A percentile compares a stretch with the other conserved stretches of the same genome.
Conservation (phyloP, 2,888 invertebrate species). For the Epistrophella euchroma region DNA sequence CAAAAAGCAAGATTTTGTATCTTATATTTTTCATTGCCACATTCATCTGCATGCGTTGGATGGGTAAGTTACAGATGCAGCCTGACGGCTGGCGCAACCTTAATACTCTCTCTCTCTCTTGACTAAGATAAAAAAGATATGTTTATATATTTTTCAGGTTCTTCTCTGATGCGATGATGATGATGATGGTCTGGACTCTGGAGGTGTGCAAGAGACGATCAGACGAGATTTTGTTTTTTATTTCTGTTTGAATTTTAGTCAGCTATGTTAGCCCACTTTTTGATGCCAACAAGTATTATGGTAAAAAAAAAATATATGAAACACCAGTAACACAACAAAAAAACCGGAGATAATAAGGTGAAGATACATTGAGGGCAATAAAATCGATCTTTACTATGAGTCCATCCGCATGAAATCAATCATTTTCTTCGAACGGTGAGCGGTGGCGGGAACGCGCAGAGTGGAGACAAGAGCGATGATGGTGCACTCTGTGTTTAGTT, state of each 20-base stretch:
- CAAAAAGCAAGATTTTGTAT: conserved; percentile 39
- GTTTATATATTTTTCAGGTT: conserved; percentile 47
- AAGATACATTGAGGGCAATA: conserved; percentile 68
- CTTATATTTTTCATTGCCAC: conserved; percentile 56
- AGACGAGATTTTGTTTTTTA: conserved; percentile 13
- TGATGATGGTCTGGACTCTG: conserved; percentile 20
- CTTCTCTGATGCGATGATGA: conserved; percentile 12
- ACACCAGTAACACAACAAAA: conserved; percentile 11
- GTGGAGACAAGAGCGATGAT: background rate
- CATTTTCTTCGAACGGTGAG: conserved; percentile 49
- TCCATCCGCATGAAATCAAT: conserved; percentile 63
- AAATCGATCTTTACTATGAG: conserved; percentile 66
- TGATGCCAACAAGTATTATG: conserved; percentile 8
- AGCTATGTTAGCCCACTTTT: conserved; percentile 58
- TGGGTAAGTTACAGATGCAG: conserved; percentile 52
- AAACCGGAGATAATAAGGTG: conserved; percentile 59
- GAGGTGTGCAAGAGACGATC: conserved; percentile 56
- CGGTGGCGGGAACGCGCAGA: background rate
- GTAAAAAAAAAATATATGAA: conserved; percentile 1
- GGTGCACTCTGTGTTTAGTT: conserved; percentile 10
- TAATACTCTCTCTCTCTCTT: background rate
- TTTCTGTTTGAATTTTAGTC: conserved; percentile 22
- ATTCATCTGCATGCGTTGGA: conserved; percentile 65
- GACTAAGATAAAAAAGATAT: conserved; percentile 37
- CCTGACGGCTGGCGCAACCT: conserved; percentile 27